Evolutionary conservation across 1,140 invertebrate genomes (phyloP).

Genomic region (Neoseiulus cucumeris): DNA sequence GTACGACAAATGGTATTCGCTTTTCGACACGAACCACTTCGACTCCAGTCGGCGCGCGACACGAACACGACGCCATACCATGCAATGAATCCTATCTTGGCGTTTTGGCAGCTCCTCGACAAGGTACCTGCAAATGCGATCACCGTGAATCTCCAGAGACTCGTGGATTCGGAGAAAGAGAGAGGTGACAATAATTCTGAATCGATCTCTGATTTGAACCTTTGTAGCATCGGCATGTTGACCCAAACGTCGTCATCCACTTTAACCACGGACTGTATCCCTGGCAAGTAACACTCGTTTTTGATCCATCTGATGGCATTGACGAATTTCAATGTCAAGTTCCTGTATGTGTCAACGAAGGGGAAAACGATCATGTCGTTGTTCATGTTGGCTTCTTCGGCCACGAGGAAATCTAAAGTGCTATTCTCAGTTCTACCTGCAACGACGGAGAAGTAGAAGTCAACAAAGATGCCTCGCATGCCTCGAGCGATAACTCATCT

Average conservation of each 20-base stretch:
- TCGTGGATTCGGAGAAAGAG: too few species aligned
- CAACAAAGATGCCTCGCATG: neutral
- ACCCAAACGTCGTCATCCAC: constrained; percentile 18
- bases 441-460: neutral
- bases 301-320: constrained; percentile 15
- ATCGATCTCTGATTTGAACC: neutral
- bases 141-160: too few species aligned
- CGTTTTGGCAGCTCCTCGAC: neutral
- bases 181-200: too few species aligned
- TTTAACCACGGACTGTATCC: constrained; percentile 8
- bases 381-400: neutral
- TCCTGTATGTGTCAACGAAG: constrained; percentile 14
- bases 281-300: constrained; percentile 11
- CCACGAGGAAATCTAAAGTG: neutral
- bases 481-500: neutral
- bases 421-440: neutral
- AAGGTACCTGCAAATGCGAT: neutral
- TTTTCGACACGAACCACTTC: constrained; percentile 14
- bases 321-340: constrained; percentile 12
- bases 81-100: neutral
- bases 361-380: constrained; percentile 14
- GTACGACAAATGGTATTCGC: constrained; percentile 22
- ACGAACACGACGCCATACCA: neutral
- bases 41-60: neutral
- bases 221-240: constrained; percentile 13